phyloP scores from a whole-genome alignment of 2,113 vertebrate genomes.

The Alethe castanea region DNA sequence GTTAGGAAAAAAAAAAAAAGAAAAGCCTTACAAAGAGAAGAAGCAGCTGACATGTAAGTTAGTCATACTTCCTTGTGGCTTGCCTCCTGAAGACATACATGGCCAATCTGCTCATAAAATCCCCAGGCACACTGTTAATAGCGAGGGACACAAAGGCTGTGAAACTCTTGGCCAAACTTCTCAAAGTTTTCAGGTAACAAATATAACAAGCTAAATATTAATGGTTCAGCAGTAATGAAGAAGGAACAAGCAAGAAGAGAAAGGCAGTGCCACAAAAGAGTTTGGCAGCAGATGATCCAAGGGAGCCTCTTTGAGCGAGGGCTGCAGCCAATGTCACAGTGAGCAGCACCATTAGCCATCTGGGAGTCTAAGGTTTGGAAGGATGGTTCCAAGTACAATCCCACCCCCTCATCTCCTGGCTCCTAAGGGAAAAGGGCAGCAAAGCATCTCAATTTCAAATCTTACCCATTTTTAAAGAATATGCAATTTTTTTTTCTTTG shows the following conservation, averaged over 20 bases:
- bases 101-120: conserved; percentile 34
- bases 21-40: background rate
- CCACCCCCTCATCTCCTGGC: conserved; percentile 32
- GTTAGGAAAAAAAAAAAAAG: background rate
- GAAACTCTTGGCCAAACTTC: background rate
- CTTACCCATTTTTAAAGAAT: background rate
- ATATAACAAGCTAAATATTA: background rate
- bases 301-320: conserved; percentile 5
- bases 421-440: conserved; percentile 18
- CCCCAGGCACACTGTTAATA: background rate
- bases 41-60: conserved; percentile 39
- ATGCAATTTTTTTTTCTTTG: background rate
- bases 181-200: background rate
- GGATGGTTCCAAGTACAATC: conserved; percentile 26
- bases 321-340: conserved; percentile 8
- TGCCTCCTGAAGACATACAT: conserved; percentile 1
- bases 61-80: conserved; percentile 47
- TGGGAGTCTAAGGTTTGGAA: conserved; percentile 35
- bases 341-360: conserved; percentile 9
- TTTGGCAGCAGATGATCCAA: background rate
- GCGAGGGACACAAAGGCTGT: background rate
- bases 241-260: background rate
- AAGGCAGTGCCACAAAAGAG: background rate
- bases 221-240: background rate
- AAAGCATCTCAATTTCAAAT: background rate